A percentile compares a stretch with the other conserved stretches of the same genome.
Conservation (phyloP, 1,140 invertebrate species). For the Drosophila serrata region DNA sequence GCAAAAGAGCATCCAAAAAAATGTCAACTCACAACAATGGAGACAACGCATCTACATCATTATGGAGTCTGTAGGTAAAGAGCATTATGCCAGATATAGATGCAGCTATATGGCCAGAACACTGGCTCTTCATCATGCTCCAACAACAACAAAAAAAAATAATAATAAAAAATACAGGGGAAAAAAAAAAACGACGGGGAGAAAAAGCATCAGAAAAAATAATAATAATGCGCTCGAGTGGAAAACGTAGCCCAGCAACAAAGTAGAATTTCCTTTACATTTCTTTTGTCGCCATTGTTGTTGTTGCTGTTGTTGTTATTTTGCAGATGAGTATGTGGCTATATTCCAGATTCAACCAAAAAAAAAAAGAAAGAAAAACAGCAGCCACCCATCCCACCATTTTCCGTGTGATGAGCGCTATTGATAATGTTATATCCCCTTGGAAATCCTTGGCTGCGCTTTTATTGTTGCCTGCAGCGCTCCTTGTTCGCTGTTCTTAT, state of each 20-base stretch:
- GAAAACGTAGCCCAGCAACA: slow-evolving; percentile 70
- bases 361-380: not conserved
- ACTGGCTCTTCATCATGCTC: slow-evolving; percentile 46
- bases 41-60: slow-evolving; percentile 61
- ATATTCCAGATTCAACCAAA: not conserved
- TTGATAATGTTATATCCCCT: slow-evolving; percentile 64
- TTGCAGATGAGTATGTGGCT: slow-evolving; percentile 43
- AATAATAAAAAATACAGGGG: not conserved
- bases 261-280: slow-evolving; percentile 59
- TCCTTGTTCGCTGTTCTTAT: slow-evolving; percentile 35
- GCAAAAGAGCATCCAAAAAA: not conserved
- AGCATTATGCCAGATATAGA: slow-evolving; percentile 6
- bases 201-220: slow-evolving; percentile 36
- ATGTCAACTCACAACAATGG: slow-evolving; percentile 6
- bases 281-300: slow-evolving; percentile 23
- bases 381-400: slow-evolving; percentile 4
- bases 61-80: slow-evolving; percentile 39
- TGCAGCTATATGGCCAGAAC: slow-evolving; percentile 23
- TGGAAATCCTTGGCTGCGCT: slow-evolving; percentile 41
- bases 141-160: slow-evolving; percentile 4
- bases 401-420: slow-evolving; percentile 67
- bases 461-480: slow-evolving; percentile 56
- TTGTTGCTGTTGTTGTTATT: slow-evolving; percentile 42
- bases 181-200: not conserved
- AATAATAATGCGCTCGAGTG: slow-evolving; percentile 77